Evolutionary conservation across 2,888 invertebrate genomes (phyloP).

Genomic region (Nomada goodeniana): DNA sequence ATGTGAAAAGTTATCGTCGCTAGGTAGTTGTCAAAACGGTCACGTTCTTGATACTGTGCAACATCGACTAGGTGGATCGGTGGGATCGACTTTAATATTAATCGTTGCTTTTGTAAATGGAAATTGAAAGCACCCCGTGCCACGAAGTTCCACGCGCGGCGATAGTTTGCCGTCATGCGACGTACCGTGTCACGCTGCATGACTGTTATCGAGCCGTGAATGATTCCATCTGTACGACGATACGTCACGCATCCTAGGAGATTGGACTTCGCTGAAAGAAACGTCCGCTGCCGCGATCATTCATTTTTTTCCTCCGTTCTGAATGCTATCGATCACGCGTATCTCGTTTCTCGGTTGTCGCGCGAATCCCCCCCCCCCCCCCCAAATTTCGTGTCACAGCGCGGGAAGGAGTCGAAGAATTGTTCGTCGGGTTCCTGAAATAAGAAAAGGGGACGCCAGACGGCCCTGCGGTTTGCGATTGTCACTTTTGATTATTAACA

Average conservation of each 20-base stretch:
- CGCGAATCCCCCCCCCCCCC: conserved; percentile 24
- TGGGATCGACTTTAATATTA: conserved; percentile 15
- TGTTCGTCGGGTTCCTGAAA: no score
- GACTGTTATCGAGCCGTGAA: conserved; percentile 64
- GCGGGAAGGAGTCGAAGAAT: no score
- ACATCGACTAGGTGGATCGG: conserved; percentile 6
- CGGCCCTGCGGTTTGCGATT: no score
- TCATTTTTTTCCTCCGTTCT: conserved; percentile 59
- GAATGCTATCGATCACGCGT: conserved; percentile 60
- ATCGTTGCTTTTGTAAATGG: conserved; percentile 31
- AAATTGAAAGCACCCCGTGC: conserved; percentile 5
- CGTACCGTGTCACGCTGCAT: conserved; percentile 33
- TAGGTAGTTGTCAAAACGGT: neutral
- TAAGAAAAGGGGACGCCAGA: neutral
- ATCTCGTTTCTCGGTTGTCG: conserved; percentile 3
- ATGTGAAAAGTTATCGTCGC: neutral
- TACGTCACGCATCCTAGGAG: conserved; percentile 56
- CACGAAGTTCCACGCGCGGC: neutral
- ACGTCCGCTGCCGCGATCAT: conserved; percentile 57
- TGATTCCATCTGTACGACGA: conserved; percentile 58
- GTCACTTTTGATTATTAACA: neutral
- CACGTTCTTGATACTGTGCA: neutral
- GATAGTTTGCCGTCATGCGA: conserved; percentile 50
- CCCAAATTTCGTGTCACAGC: conserved; percentile 30
- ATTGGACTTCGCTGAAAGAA: conserved; percentile 50